Evolutionary conservation across 2,797 vertebrate genomes (phyloP).

Genomic region (Graptemys geographica): DNA sequence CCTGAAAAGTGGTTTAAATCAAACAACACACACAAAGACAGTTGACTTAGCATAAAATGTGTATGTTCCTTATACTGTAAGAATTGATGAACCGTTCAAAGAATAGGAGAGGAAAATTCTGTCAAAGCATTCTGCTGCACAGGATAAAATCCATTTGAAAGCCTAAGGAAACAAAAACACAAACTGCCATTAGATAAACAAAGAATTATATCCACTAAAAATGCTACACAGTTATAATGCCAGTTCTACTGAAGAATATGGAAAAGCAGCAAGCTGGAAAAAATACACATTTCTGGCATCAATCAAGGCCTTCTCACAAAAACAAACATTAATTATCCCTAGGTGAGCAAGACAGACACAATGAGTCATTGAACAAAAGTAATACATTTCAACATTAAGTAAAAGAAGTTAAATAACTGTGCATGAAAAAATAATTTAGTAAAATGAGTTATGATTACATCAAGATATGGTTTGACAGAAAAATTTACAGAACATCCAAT

Average conservation of each 20-base stretch:
- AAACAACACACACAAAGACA: neutral
- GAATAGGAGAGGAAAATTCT: neutral
- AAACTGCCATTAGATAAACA: neutral
- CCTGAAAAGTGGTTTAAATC: neutral
- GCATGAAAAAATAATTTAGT: neutral
- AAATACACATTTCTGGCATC: neutral
- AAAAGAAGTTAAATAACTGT: neutral
- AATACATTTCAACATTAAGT: neutral
- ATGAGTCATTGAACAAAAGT: neutral
- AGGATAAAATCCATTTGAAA: neutral
- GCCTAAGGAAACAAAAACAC: neutral
- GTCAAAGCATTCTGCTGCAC: neutral
- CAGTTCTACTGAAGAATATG: neutral
- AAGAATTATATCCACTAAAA: neutral
- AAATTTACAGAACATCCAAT: accelerated
- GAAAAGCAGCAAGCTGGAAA: neutral
- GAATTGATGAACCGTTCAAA: neutral
- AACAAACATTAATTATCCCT: neutral
- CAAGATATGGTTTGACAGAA: neutral
- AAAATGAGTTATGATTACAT: neutral
- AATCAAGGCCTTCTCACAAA: neutral
- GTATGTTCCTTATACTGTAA: neutral
- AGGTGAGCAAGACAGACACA: no score
- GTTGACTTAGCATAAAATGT: neutral
- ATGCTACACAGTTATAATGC: neutral